A percentile compares a stretch with the other conserved stretches of the same genome.
Evolutionary conservation across 2,888 invertebrate species (phyloP).

Genomic region (Apantesis nais): DNA sequence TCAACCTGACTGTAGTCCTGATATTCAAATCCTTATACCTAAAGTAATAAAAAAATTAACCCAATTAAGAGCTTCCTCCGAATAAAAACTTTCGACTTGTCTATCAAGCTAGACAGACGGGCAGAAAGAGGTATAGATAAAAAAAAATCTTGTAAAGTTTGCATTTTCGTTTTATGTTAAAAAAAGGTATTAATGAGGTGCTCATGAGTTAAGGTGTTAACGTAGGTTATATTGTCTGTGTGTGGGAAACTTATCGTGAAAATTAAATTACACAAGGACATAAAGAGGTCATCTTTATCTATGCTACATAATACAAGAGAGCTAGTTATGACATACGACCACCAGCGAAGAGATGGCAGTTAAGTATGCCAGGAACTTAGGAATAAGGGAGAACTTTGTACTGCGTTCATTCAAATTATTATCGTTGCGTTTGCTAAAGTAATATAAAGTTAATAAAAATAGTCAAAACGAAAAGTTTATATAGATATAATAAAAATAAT

Average conservation of each 20-base stretch:
- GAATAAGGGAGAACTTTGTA: background rate
- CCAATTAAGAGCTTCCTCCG: too few species aligned
- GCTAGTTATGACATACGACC: background rate
- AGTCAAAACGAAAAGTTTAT: too few species aligned
- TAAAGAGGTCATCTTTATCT: background rate
- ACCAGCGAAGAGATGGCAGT: background rate
- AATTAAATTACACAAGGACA: background rate
- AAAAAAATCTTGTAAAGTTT: background rate
- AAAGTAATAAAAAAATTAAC: too few species aligned
- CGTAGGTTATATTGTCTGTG: background rate
- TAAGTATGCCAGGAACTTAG: background rate
- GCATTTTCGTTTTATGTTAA: background rate
- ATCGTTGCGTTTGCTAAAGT: too few species aligned
- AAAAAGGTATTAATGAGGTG: background rate
- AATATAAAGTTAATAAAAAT: too few species aligned
- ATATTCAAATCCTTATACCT: too few species aligned
- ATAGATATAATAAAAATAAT: too few species aligned
- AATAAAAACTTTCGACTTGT: too few species aligned
- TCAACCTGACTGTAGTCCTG: too few species aligned
- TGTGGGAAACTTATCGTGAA: conserved; percentile 2
- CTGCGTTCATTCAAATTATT: too few species aligned
- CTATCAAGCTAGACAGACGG: too few species aligned
- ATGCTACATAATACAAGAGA: background rate
- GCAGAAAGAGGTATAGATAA: too few species aligned
- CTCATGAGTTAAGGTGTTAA: background rate